Conservation (phyloP, 2,797 vertebrate genomes). For the Lophotriccus pileatus region DNA sequence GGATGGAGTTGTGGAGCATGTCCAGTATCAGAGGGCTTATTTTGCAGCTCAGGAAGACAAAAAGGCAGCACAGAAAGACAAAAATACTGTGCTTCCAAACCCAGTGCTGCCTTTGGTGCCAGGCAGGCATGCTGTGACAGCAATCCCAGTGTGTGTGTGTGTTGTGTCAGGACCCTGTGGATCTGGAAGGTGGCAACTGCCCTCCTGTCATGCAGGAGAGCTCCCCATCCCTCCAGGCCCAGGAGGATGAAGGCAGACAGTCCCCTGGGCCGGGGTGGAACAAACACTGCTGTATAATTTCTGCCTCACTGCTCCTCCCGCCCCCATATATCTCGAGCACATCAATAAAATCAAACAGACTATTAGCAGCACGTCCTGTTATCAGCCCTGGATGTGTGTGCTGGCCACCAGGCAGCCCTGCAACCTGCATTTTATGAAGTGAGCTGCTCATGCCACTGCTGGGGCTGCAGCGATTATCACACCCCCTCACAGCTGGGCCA, state of each 20-base stretch:
- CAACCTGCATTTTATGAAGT: conserved; percentile 27
- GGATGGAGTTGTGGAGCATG: neutral
- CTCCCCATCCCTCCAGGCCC: neutral
- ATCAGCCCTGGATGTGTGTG: neutral
- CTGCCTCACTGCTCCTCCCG: conserved; percentile 13
- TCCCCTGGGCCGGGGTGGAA: neutral
- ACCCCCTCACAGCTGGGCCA: conserved; percentile 15
- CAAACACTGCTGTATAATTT: neutral
- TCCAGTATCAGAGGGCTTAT: neutral
- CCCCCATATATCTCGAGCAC: neutral
- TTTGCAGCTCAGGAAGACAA: neutral
- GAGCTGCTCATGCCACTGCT: neutral
- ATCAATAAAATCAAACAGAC: conserved; percentile 52
- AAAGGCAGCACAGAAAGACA: neutral
- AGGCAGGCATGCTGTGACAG: neutral
- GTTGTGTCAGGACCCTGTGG: neutral
- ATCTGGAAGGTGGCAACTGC: neutral
- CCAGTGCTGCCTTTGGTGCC: neutral
- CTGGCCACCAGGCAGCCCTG: neutral
- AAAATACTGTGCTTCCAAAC: neutral
- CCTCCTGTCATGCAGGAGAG: neutral
- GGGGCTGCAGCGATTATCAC: conserved; percentile 14
- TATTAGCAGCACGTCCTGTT: conserved; percentile 1
- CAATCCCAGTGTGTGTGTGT: neutral
- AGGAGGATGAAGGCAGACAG: neutral